phyloP scores from a whole-genome alignment of 2,113 vertebrate species.

The Phainopepla nitens region DNA sequence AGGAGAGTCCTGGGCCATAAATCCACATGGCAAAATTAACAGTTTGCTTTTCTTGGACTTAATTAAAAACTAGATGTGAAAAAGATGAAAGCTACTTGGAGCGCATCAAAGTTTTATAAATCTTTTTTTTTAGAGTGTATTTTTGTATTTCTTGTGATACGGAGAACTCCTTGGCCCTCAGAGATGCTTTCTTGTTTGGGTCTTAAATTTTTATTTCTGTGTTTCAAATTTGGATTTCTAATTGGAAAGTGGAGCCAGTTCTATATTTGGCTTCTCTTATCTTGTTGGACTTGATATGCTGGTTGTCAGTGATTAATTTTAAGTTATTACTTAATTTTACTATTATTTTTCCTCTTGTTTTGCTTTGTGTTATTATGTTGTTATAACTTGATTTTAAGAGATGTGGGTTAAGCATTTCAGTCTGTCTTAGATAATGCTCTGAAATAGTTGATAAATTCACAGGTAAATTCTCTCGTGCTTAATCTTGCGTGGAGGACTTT shows the following conservation, averaged over 20 bases:
- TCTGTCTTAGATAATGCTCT: neutral
- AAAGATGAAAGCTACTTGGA: neutral
- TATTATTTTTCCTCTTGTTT: neutral
- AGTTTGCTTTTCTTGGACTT: neutral
- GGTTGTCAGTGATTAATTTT: neutral
- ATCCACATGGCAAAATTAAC: slow-evolving; percentile 45
- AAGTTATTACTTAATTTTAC: neutral
- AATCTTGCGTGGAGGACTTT: neutral
- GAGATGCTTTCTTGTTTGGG: neutral
- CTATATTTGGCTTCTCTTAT: neutral
- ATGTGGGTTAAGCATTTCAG: neutral
- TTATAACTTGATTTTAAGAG: neutral
- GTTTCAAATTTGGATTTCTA: neutral
- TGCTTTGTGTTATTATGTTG: neutral
- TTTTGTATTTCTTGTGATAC: neutral
- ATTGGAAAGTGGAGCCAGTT: neutral
- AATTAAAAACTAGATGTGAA: neutral
- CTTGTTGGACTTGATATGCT: fast-evolving
- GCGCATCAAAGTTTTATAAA: neutral
- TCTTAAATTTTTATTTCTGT: neutral
- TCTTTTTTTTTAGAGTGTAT: neutral
- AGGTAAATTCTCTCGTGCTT: neutral
- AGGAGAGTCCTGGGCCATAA: slow-evolving; percentile 42
- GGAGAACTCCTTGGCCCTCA: neutral
- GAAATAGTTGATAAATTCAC: neutral